Percentiles rank a stretch among this genome's conserved stretches.
Conservation (phyloP, 2,797 vertebrate species). For the Aselliscus stoliczkanus region DNA sequence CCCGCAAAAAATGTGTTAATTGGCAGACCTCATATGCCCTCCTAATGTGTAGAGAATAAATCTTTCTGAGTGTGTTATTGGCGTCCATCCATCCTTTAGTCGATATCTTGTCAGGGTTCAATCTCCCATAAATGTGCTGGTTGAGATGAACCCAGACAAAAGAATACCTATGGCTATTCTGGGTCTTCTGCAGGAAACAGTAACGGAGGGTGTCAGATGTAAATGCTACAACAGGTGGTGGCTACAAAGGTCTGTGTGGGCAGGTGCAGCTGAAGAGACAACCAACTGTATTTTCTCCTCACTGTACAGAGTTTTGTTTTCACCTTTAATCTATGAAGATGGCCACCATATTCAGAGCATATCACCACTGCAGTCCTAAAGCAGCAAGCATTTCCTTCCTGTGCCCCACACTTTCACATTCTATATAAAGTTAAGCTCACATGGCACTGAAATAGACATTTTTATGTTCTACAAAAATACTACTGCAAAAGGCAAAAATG, state of each 20-base stretch:
- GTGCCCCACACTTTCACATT: conserved; percentile 57
- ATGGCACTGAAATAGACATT: conserved; percentile 68
- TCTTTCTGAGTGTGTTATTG: neutral
- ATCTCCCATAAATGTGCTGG: neutral
- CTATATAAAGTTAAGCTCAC: conserved; percentile 73
- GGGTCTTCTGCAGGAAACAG: neutral
- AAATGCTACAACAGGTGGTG: neutral
- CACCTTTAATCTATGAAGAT: conserved; percentile 31
- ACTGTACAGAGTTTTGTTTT: neutral
- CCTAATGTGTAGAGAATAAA: neutral
- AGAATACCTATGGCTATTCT: neutral
- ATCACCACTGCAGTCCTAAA: neutral
- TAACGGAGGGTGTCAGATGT: neutral
- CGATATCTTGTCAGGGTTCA: neutral
- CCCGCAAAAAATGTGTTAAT: too few relatives aligned
- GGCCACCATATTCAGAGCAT: neutral
- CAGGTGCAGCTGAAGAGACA: neutral
- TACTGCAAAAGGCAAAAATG: conserved; percentile 71
- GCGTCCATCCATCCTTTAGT: neutral
- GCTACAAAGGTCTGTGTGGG: neutral
- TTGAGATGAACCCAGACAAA: neutral
- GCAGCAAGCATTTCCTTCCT: conserved; percentile 56
- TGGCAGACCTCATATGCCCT: neutral
- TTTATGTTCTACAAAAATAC: conserved; percentile 73
- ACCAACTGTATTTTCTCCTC: neutral